Conservation (phyloP, 2,888 invertebrate genomes). For the Argyresthia albistria region DNA sequence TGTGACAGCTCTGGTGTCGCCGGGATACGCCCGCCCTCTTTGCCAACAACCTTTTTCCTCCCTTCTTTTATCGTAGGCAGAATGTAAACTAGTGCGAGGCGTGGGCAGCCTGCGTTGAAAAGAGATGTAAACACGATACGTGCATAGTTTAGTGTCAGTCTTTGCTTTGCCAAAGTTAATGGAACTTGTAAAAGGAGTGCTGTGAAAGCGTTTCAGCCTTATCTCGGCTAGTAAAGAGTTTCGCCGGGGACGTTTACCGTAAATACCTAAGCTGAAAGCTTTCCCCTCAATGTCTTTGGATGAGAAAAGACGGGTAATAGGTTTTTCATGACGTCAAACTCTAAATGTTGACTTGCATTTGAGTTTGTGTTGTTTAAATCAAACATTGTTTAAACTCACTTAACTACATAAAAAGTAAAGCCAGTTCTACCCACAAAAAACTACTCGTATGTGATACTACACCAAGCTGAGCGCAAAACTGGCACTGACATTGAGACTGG, state of each 20-base stretch:
- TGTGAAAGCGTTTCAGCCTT: slow-evolving; percentile 41
- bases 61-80: slow-evolving; percentile 15
- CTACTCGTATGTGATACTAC: too few species aligned
- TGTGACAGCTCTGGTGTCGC: slow-evolving; percentile 33
- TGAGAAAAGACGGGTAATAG: neutral
- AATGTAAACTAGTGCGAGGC: slow-evolving; percentile 41
- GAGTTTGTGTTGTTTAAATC: too few species aligned
- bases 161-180: slow-evolving; percentile 64
- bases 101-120: slow-evolving; percentile 46
- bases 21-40: slow-evolving; percentile 29
- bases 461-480: too few species aligned
- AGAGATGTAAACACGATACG: slow-evolving; percentile 65
- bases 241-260: slow-evolving; percentile 28
- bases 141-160: slow-evolving; percentile 49
- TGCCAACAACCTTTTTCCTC: slow-evolving; percentile 34
- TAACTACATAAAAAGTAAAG: too few species aligned
- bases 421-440: too few species aligned
- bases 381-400: too few species aligned
- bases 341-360: too few species aligned
- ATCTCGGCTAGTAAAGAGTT: slow-evolving; percentile 44
- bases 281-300: slow-evolving; percentile 2
- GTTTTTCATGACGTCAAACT: neutral
- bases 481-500: too few species aligned
- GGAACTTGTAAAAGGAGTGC: slow-evolving; percentile 39
- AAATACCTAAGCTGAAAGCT: slow-evolving; percentile 7